Base-by-base conservation (phyloP, 1,140 invertebrate species). In the Planococcus citri region DNA sequence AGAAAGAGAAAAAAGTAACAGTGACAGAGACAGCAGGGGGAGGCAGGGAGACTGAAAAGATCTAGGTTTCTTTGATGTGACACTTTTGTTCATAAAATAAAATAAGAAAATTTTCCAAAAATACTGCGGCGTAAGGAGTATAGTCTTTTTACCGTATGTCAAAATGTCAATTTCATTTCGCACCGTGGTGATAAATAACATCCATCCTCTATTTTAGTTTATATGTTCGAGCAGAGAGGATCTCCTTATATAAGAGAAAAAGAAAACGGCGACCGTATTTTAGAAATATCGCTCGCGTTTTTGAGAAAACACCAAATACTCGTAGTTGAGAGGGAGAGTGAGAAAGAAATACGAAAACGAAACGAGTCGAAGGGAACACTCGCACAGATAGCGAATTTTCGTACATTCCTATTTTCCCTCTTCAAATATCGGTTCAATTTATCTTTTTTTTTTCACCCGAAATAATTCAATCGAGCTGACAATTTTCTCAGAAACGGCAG, bases 151-250 rank as follows among this genome's bases (percentile, higher is more conserved):
- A 51, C 12, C 41, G 41, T 51, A 20, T 20, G 41, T 51, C 41
- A 51, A 51, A 51, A 51, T 51, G 41, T 51, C 41, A 51, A 51
- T 51, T 51, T 51, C 41, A 51, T 51, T 51, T 51, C 41, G 41
- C 41, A 20, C 41, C 41, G n/a, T 51, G 17, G 41, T 51, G 41
- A 51, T 51, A 51, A 51, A 51, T 51, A 51, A 51, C 41, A 51
- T 17, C 41, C 41, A 3, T 37, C 33, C 33, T 51, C 17, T 51
- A 9, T 33, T 51, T 51, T 51, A 51, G 41, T 51, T 51, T 51
- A 17, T 51, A 51, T 20, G 41, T 51, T 37, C 33, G 14, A 37
- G 14, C 33, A n/a, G 33, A 37, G 33, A 8, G 33, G n/a, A 12
- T 33, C 29, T 33, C 29, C 12, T 33, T 51, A 20, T 51, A 51